Conservation (phyloP, 1,140 invertebrate genomes). For the Caerostris extrusa region DNA sequence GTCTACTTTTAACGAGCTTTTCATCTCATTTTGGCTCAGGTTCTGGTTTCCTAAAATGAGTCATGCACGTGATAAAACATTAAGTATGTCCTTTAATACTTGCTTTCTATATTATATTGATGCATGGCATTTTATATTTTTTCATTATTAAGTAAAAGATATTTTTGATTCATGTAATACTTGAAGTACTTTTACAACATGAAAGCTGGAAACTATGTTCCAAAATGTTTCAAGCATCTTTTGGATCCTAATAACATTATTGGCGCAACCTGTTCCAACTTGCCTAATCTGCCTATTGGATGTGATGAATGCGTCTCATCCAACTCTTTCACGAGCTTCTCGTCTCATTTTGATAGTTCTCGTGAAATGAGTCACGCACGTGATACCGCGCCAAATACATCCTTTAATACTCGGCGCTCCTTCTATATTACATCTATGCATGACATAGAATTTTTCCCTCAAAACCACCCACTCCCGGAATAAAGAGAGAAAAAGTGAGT, state of each 20-base stretch:
- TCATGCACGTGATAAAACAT: too few relatives aligned
- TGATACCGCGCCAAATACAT: conserved; percentile 28
- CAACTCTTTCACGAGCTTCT: neutral
- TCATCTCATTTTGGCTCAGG: too few relatives aligned
- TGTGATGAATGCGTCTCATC: neutral
- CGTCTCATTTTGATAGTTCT: conserved; percentile 14
- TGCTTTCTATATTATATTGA: too few relatives aligned
- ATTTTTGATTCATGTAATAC: too few relatives aligned
- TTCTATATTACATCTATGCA: conserved; percentile 54
- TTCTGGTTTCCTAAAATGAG: neutral
- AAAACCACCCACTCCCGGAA: conserved; percentile 56
- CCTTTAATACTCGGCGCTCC: conserved; percentile 33
- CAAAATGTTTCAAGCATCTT: neutral
- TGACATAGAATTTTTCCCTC: conserved; percentile 53
- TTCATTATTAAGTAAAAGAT: too few relatives aligned
- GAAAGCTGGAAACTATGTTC: too few relatives aligned
- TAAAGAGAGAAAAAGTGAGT: conserved; percentile 50
- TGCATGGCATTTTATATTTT: too few relatives aligned
- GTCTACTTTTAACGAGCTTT: too few relatives aligned
- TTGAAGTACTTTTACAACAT: too few relatives aligned
- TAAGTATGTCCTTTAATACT: too few relatives aligned
- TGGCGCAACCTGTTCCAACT: neutral
- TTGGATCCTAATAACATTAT: neutral
- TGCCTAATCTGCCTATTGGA: neutral
- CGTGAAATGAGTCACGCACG: conserved; percentile 60